Evolutionary conservation across 2,797 vertebrate species (phyloP).

Genomic region (Sebastiscus albofasciatus): DNA sequence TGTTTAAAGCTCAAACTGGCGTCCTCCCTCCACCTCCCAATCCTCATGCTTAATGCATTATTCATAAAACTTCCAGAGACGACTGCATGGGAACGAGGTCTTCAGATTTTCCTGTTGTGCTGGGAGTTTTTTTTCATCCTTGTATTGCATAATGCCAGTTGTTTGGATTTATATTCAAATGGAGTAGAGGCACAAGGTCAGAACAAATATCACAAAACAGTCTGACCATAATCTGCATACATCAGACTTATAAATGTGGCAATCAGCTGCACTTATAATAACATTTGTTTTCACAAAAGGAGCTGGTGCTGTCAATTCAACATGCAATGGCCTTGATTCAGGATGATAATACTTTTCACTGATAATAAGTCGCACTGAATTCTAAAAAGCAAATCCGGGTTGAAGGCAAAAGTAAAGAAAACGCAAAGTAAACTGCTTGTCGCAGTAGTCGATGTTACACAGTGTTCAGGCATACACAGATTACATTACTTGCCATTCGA

Average conservation of each 20-base stretch:
- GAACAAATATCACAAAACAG: constrained; percentile 20
- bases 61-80: constrained; percentile 49
- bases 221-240: constrained; percentile 24
- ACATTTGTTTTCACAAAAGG: constrained; percentile 22
- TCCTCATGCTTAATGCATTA: constrained; percentile 48
- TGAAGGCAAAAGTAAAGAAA: neutral
- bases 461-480: no score
- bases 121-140: constrained; percentile 23
- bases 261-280: constrained; percentile 1
- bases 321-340: neutral
- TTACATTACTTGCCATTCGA: no score
- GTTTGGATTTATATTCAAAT: constrained; percentile 46
- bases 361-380: neutral
- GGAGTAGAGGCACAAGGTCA: constrained; percentile 21
- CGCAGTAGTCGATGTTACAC: no score
- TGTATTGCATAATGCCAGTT: constrained; percentile 17
- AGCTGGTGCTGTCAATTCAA: constrained; percentile 3
- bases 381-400: neutral
- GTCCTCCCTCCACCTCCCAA: constrained; percentile 21
- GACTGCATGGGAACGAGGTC: constrained; percentile 30
- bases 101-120: constrained; percentile 33
- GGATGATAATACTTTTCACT: neutral
- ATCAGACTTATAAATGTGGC: constrained; percentile 17
- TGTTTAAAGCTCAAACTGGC: constrained; percentile 65
- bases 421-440: no score